Evolutionary conservation across 2,888 invertebrate species (phyloP), one percentile per base, ranked within the genome.

Genomic region (Saturnia pavonia): DNA sequence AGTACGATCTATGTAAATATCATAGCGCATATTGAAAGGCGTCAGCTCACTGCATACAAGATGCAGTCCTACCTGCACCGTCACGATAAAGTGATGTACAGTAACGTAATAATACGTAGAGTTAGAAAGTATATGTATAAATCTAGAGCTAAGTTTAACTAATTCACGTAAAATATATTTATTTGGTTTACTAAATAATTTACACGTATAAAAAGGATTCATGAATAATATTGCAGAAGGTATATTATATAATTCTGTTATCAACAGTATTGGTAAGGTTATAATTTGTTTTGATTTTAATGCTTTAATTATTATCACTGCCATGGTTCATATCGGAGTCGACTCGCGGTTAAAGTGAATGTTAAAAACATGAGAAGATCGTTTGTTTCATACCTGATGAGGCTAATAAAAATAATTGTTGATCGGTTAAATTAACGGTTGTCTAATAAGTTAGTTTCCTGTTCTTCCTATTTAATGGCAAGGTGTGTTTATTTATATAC

Each of bases 1-100:
- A 74, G 71, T 60, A 71, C 71, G 71, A 69, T 71, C 74, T 76
- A 74, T 74, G 74, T 74, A 76, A 75, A 78, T 75, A 78, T 65
- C 65, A 66, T 66, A 66, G 72, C 68, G 34, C 72, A 73, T 73
- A 75, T 73, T 60, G 69, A 72, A 72, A 76, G 71, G 74, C 74
- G 71, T 70, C 72, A 51, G 40, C 70, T 19, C 69, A 42, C n/a
- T 34, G 70, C 70, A 66, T 65, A 65, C 51, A 70, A 66, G 65
- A 70, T 70, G 70, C 66, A 70, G 70, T 34, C 14, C 51, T 70
- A 70, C 66, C 70, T 66, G 42, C 65, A 22, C 51, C 9, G 66
- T n/a, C 66, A 66, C 65, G 43, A 70, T 42, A 19, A 0, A 51
- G 22, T 22, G 51, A 66, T 70, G 63, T n/a, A 3, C 69, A 69